Conservation (phyloP, 1,140 invertebrate species). For the Dreissena polymorpha region DNA sequence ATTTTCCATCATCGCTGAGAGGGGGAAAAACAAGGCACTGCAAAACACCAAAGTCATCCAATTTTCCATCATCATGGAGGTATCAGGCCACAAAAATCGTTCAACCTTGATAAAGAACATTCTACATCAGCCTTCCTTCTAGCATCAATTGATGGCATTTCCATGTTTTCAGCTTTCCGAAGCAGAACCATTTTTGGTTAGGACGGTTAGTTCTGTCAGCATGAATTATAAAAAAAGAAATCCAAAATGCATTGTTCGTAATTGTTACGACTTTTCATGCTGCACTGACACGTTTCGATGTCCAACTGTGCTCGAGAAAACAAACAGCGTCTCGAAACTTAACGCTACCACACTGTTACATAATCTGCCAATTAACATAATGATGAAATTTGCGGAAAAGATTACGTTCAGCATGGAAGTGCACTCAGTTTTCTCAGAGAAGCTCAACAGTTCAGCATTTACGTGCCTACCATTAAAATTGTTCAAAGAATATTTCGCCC, state of each 20-base stretch:
- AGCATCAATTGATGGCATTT: slow-evolving; percentile 50
- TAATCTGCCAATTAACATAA: slow-evolving; percentile 28
- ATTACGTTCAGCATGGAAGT: background rate
- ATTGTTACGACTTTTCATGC: slow-evolving; percentile 25
- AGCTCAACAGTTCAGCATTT: too few relatives aligned
- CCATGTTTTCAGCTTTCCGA: slow-evolving; percentile 38
- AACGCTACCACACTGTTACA: slow-evolving; percentile 27
- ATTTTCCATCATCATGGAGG: too few relatives aligned
- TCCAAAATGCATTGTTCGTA: slow-evolving; percentile 35
- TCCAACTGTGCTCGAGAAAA: slow-evolving; percentile 51
- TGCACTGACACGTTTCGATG: slow-evolving; percentile 39
- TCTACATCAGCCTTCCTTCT: too few relatives aligned
- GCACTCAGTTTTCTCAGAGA: too few relatives aligned
- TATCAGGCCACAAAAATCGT: too few relatives aligned
- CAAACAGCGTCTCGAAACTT: slow-evolving; percentile 36
- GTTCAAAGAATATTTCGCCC: too few relatives aligned
- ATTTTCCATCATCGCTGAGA: too few relatives aligned
- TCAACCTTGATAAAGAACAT: too few relatives aligned
- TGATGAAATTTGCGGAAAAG: too few relatives aligned
- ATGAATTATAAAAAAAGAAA: slow-evolving; percentile 50
- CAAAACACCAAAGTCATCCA: too few relatives aligned
- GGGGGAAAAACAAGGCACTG: too few relatives aligned
- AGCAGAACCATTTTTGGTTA: background rate
- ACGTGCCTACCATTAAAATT: too few relatives aligned
- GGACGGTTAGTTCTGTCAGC: slow-evolving; percentile 2